A percentile compares a stretch with the other conserved stretches of the same genome.
phyloP scores from a whole-genome alignment of 2,888 invertebrate genomes.

The Pyrrhosoma nymphula region DNA sequence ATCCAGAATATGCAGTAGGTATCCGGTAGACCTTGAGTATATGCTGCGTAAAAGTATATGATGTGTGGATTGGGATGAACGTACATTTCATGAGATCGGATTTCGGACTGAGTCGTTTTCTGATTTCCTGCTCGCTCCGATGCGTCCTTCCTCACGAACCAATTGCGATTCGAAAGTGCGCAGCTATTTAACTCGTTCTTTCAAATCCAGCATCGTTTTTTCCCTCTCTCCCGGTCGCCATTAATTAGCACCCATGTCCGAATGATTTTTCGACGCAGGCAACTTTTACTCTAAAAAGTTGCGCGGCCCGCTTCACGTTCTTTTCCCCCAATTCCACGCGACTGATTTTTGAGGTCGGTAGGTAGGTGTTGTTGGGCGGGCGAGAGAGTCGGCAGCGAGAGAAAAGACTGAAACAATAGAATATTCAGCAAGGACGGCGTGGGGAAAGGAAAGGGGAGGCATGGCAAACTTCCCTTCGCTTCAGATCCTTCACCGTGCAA shows the following conservation, averaged over 20 bases:
- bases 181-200: neutral
- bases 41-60: too few relatives aligned
- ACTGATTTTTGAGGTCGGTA: slow-evolving; percentile 12
- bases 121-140: neutral
- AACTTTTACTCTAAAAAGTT: neutral
- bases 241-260: neutral
- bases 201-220: neutral
- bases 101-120: neutral
- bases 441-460: neutral
- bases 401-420: neutral
- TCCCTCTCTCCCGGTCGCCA: neutral
- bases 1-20: too few relatives aligned
- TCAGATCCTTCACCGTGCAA: neutral
- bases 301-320: neutral
- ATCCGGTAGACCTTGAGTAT: too few relatives aligned
- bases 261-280: neutral
- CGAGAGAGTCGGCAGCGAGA: neutral
- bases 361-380: neutral
- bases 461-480: neutral
- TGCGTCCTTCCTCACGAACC: neutral
- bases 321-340: neutral
- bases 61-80: too few relatives aligned
- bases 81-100: too few relatives aligned
- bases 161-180: neutral
- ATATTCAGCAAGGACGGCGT: slow-evolving; percentile 19